Conservation (phyloP, 1,140 invertebrate genomes). For the Zaprionus capensis region DNA sequence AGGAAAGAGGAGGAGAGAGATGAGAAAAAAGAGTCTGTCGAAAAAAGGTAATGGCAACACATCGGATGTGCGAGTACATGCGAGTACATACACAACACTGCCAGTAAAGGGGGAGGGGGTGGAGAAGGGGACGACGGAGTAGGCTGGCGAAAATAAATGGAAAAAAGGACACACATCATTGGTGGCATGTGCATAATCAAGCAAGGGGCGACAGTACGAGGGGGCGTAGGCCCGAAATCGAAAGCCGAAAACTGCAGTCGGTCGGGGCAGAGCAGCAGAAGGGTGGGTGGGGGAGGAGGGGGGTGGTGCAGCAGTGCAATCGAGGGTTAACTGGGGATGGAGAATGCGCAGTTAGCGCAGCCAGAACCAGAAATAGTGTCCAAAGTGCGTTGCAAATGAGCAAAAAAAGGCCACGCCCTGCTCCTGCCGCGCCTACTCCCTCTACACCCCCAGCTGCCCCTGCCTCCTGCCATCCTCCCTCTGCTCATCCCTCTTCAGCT, state of each 20-base stretch:
- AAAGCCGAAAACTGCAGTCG: conserved; percentile 51
- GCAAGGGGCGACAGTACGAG: conserved; percentile 29
- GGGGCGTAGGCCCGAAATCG: conserved; percentile 55
- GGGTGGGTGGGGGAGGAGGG: conserved; percentile 6
- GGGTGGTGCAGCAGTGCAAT: conserved; percentile 11
- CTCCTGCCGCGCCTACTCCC: background rate
- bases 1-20: too few species aligned
- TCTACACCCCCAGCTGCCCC: background rate
- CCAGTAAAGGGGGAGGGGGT: background rate
- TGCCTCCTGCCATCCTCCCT: background rate
- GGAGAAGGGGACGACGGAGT: conserved; percentile 11
- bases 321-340: conserved; percentile 17
- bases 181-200: conserved; percentile 78
- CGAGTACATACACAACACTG: conserved; percentile 52
- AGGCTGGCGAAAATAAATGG: conserved; percentile 69
- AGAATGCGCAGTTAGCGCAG: conserved; percentile 48
- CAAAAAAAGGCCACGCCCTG: conserved; percentile 74
- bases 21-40: conserved; percentile 11
- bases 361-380: conserved; percentile 41
- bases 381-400: conserved; percentile 79
- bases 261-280: background rate
- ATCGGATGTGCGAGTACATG: conserved; percentile 22
- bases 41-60: conserved; percentile 12
- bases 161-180: conserved; percentile 77
- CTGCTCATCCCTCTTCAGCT: background rate